Percentiles rank a stretch among this genome's conserved stretches.
Evolutionary conservation across 2,113 vertebrate species (phyloP).

Genomic region (Grallaria varia): DNA sequence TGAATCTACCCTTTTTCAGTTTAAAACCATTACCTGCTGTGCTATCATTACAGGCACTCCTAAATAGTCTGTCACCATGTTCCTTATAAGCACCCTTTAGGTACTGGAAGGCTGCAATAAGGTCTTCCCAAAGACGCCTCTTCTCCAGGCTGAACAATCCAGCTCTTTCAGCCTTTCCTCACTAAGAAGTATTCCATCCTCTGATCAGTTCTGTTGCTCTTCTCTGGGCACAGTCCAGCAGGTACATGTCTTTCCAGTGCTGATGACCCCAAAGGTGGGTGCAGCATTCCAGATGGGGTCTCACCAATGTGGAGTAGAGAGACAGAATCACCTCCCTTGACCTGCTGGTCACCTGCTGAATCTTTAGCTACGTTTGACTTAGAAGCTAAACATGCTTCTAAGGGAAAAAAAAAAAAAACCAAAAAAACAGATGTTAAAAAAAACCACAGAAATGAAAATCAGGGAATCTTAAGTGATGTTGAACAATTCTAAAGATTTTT

Average conservation of each 20-base stretch:
- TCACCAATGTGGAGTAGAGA: not conserved
- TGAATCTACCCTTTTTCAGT: not conserved
- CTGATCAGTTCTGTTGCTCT: not conserved
- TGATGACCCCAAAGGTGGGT: not conserved
- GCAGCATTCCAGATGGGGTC: not conserved
- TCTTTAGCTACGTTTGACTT: not conserved
- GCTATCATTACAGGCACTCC: not conserved
- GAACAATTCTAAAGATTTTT: not conserved
- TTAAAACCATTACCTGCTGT: not conserved
- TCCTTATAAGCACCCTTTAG: not conserved
- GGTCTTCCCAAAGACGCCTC: not conserved
- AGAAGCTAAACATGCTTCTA: not conserved
- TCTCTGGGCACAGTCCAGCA: not conserved
- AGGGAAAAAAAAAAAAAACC: not conserved
- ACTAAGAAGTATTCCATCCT: not conserved
- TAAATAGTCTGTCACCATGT: not conserved
- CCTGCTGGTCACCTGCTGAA: not conserved
- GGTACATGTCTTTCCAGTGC: not conserved
- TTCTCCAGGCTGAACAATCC: not conserved
- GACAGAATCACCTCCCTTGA: not conserved
- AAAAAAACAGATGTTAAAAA: not conserved
- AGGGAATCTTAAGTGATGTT: not conserved
- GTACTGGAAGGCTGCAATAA: not conserved
- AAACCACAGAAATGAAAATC: not conserved
- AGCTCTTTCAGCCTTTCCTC: not conserved